Evolutionary conservation across 2,888 invertebrate species (phyloP), one percentile per base, ranked within the genome.

Genomic region (Odontothrips loti): DNA sequence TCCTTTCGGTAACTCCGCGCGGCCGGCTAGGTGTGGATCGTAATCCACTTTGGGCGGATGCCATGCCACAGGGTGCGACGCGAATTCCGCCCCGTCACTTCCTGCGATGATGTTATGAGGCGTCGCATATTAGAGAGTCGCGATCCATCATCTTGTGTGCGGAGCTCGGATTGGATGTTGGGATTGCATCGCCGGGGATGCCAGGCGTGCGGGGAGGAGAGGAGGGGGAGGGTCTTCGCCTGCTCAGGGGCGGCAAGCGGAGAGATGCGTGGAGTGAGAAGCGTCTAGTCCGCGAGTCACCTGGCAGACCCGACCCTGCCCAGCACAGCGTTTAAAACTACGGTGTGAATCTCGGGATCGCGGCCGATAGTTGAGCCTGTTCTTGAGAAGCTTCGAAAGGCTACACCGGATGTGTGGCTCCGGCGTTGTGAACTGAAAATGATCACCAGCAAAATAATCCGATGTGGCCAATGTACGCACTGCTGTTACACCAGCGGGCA

Each of bases 31-130:
- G 34, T 43, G 34, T 43, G 34, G 34, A 43, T 2, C 34, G 34
- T 43, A 43, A 43, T 43, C 34, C 34, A 43, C 34, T 43, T 43
- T 43, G 34, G 34, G 34, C 34, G 34, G 34, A 43, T 43, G 34
- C 34, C 34, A 43, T 43, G 58, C 58, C 17, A 15, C 51, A 20
- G 58, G 58, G 6, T 58, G 58, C 11, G 58, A 58, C 58, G 58
- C 58, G 58, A 58, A 75, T 75, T 75, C 68, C 68, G 68, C 68
- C 12, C 68, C 23, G 68, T 75, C 68, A 75, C 68, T 75, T 75
- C 68, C 68, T 75, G 23, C 68, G 58, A 15, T 17, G 58, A 43
- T 6, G 58, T 17, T n/a, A 58, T 58, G 20, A 20, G 20, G 20
- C 20, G 15, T 51, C 58, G 17, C 58, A 17, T 58, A 75, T 75